Evolutionary conservation across 2,113 vertebrate species (phyloP).

Genomic region (Abramis brama): DNA sequence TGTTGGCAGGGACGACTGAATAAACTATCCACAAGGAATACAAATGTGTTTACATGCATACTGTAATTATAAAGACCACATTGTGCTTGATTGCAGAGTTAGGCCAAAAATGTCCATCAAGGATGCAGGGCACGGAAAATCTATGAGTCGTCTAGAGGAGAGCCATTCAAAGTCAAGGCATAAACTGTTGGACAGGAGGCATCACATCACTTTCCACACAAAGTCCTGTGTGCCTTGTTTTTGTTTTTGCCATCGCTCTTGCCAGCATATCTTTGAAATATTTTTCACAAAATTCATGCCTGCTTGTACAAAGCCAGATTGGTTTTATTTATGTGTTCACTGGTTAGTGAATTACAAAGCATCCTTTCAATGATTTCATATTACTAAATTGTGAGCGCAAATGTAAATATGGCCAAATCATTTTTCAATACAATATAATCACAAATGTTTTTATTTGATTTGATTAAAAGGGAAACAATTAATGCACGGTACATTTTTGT

Average conservation of each 20-base stretch:
- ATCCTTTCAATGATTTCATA: neutral
- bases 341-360: neutral
- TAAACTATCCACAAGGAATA: neutral
- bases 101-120: constrained; percentile 28
- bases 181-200: neutral
- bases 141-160: neutral
- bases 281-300: neutral
- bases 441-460: neutral
- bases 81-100: constrained; percentile 14
- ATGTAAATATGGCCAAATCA: neutral
- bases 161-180: constrained; percentile 13
- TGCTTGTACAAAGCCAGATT: neutral
- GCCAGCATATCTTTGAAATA: constrained; percentile 15
- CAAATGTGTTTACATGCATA: constrained; percentile 24
- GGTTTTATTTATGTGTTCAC: neutral
- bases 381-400: neutral
- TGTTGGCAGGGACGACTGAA: neutral
- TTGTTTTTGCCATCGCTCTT: neutral
- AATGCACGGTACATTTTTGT: neutral
- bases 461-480: neutral
- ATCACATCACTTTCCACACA: neutral
- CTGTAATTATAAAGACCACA: constrained; percentile 26
- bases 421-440: neutral
- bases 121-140: neutral
- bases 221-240: constrained; percentile 15